These are phyloP conservation scores for Acrobasis consociella DNA, from an alignment of 2,888 invertebrate species.

Conservation along the genomic window DNA sequence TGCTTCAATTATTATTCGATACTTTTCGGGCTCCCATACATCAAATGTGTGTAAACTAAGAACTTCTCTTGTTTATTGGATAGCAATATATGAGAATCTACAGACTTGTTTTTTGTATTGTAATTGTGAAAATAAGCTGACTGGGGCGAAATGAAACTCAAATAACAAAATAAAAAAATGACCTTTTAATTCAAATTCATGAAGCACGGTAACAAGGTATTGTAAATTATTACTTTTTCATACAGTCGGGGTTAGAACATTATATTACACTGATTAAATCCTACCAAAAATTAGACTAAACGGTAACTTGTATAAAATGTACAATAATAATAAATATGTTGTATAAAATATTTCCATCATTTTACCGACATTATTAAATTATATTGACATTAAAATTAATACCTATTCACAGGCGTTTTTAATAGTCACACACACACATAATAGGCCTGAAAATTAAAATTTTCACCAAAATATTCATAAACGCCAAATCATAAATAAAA, in stretches of 20 bases:
- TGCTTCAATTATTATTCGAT: too few relatives aligned
- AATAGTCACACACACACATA: not conserved
- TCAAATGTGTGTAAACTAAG: too few relatives aligned
- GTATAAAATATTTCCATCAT: conserved; percentile 78
- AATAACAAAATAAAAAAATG: conserved; percentile 79
- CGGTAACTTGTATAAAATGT: conserved; percentile 82
- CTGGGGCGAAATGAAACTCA: conserved; percentile 56
- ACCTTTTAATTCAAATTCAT: conserved; percentile 79
- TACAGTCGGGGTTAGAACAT: conserved; percentile 74
- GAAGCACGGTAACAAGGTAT: conserved; percentile 82
- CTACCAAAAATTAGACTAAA: conserved; percentile 78
- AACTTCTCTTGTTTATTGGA: too few relatives aligned
- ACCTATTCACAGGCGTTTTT: not conserved
- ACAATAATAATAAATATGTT: conserved; percentile 62
- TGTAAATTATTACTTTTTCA: conserved; percentile 75
- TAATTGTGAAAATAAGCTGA: too few relatives aligned
- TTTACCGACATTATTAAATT: conserved; percentile 43
- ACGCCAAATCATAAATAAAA: not conserved
- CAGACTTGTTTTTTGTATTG: too few relatives aligned
- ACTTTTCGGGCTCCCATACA: too few relatives aligned
- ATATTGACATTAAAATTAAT: conserved; percentile 6
- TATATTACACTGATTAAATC: conserved; percentile 72
- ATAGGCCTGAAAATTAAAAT: not conserved
- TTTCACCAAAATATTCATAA: not conserved
- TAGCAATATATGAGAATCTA: too few relatives aligned